Evolutionary conservation across 2,888 invertebrate genomes (phyloP), one percentile per base, ranked within the genome.

Genomic region (Nasonia oneida): DNA sequence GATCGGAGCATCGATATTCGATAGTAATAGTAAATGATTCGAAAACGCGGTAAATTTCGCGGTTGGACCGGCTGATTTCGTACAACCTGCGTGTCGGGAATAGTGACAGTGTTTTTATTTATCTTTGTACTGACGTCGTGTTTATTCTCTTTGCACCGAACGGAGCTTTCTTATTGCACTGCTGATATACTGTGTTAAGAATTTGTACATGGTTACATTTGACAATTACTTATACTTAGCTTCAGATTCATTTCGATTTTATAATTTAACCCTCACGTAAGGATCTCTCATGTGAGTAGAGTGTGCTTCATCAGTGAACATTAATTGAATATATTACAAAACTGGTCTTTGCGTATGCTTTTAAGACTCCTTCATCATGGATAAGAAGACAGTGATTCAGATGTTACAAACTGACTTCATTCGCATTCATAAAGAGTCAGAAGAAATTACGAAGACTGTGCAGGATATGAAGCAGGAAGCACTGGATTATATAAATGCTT

Each of bases 331-430:
- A 42, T 37, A 14, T 23, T 37, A 3, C 12, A 15, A 50, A 50
- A 57, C 5, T 5, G 1, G 6, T 6, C 4, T 18, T 57, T n/a
- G 6, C n/a, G 15, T 3, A 4, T 57, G 57, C n/a, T 18, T n/a
- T 57, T n/a, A 15, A 57, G 57, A 57, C 2, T 57, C 57, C 4
- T 57, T 57, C 75, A 87, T 42, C 77, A 87, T 87, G 87, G 87
- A 87, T 70, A 91, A 89, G 8, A 85, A 88, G 4, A 87, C 75
- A 6, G 88, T 90, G 4, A 83, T 88, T n/a, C 79, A 85, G 18
- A 89, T 89, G 85, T 83, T 92, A 50, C 75, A 83, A 0, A 83
- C 87, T 5, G 90, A 91, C 47, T 29, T 90, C 5, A 23, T 8
- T 14, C 81, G 87, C 2, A 87, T 91, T 50, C 71, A 87, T 42